Base-by-base conservation (phyloP, 2,113 vertebrate species). In the Microcebus murinus region DNA sequence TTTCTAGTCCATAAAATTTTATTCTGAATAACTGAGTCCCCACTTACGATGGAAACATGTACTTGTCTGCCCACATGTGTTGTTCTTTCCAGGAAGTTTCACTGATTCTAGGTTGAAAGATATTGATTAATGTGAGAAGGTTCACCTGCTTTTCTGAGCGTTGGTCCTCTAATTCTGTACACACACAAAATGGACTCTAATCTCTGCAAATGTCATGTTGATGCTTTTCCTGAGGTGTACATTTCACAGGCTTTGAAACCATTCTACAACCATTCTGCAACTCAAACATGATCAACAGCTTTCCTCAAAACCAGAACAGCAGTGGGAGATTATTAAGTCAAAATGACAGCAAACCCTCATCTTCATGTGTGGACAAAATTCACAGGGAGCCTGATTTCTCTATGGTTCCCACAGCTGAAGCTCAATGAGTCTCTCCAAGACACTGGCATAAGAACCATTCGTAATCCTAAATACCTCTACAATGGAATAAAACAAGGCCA, bases 151-250 rank as follows among this genome's bases (percentile, higher is more conserved):
- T 76, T 70, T 63, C 74, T 85, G 61, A 85, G 39, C 25, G 11
- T 50, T 2, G 0, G 8, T 61, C 50, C 25, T 87, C 61, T 77
- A 8, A 92, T 68, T 96, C 89, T 45, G 52, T 11, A 42, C 45
- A 85, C 89, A 96, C 90, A 81, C 23, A 76, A 59, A 83, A 92
- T 42, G 57, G 65, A 67, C 90, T 71, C 57, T 83, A 83, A 95
- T 97, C 83, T 90, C 91, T 42, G 36, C 20, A 77, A 57, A 55
- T 81, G 94, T 92, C 90, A 81, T 76, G 80, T 39, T 11, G 36
- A 67, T 6, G 59, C 20, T 90, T 36, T 57, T 48, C 6, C 3
- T 61, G 52, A 87, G 55, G 12, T 86, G 81, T 67, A 39, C 80
- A 50, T 89, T 87, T 90, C n/a, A 92, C 89, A 73, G 65, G 57